Conservation (phyloP, 1,140 invertebrate genomes). For the Drosophila ananassae region DNA sequence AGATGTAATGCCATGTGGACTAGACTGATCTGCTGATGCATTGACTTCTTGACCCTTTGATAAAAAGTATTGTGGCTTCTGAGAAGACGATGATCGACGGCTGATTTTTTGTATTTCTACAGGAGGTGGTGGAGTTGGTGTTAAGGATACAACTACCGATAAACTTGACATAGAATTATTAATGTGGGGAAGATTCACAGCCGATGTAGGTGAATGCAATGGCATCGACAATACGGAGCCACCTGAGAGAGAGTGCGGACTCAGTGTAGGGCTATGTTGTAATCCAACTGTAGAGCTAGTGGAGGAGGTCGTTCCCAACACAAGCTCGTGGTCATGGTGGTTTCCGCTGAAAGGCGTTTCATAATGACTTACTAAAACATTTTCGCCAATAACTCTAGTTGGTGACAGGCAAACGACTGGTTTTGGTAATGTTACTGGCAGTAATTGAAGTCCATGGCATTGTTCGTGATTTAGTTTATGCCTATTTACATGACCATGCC, state of each 20-base stretch:
- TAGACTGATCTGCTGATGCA: slow-evolving; percentile 8
- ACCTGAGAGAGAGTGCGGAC: slow-evolving; percentile 86
- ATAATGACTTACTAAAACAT: slow-evolving; percentile 78
- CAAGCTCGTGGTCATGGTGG: slow-evolving; percentile 50
- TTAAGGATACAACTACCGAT: slow-evolving; percentile 85
- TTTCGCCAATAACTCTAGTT: slow-evolving; percentile 25
- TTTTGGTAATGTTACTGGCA: slow-evolving; percentile 81
- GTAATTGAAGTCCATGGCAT: slow-evolving; percentile 42
- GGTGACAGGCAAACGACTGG: slow-evolving; percentile 82
- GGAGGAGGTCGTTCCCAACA: slow-evolving; percentile 46
- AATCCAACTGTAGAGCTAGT: slow-evolving; percentile 38
- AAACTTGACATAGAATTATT: slow-evolving; percentile 85
- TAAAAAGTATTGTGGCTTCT: slow-evolving; percentile 20
- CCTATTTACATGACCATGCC: not conserved
- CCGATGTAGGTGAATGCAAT: slow-evolving; percentile 85
- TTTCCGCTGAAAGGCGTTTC: slow-evolving; percentile 46
- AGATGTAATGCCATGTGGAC: not conserved
- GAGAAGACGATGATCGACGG: slow-evolving; percentile 13
- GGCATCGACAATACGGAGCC: slow-evolving; percentile 84
- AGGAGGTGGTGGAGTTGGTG: slow-evolving; percentile 84
- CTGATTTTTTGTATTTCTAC: slow-evolving; percentile 3
- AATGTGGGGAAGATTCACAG: slow-evolving; percentile 82
- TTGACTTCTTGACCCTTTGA: slow-evolving; percentile 16
- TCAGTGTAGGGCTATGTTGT: slow-evolving; percentile 81
- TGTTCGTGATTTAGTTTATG: slow-evolving; percentile 13